Conservation (phyloP, 2,797 vertebrate species). For the Myotis daubentonii region DNA sequence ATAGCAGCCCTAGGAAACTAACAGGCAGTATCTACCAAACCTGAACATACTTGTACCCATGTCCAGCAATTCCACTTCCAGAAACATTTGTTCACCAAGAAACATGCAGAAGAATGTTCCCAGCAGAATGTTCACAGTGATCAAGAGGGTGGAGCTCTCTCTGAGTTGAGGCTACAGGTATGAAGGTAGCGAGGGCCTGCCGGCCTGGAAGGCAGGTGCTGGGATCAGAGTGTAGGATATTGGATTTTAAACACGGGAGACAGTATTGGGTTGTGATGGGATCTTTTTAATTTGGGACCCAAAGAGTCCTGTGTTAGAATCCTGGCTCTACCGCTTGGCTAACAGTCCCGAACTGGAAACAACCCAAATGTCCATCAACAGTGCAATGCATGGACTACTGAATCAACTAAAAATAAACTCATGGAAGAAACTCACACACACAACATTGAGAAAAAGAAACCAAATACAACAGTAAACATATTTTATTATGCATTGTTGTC, state of each 20-base stretch:
- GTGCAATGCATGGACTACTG: not conserved
- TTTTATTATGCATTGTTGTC: not conserved
- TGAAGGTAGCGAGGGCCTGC: not conserved
- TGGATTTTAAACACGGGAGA: not conserved
- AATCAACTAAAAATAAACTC: not conserved
- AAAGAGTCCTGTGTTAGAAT: not conserved
- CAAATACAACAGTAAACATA: not conserved
- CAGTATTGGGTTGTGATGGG: not conserved
- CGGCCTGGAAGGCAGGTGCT: not conserved
- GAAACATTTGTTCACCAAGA: not conserved
- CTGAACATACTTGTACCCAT: not conserved
- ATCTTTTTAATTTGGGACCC: not conserved
- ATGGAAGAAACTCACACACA: conserved; percentile 15
- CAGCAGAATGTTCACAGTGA: not conserved
- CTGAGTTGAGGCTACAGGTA: not conserved
- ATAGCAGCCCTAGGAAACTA: not conserved
- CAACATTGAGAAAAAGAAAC: not conserved
- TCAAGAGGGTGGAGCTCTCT: not conserved
- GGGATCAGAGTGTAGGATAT: not conserved
- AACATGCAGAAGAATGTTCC: not conserved
- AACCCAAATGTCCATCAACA: not conserved
- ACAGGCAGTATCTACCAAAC: not conserved
- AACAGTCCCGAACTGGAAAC: not conserved
- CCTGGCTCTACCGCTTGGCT: not conserved
- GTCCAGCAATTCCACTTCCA: not conserved